Conservation (phyloP, 2,113 vertebrate species). For the Paradoxurus hermaphroditus region DNA sequence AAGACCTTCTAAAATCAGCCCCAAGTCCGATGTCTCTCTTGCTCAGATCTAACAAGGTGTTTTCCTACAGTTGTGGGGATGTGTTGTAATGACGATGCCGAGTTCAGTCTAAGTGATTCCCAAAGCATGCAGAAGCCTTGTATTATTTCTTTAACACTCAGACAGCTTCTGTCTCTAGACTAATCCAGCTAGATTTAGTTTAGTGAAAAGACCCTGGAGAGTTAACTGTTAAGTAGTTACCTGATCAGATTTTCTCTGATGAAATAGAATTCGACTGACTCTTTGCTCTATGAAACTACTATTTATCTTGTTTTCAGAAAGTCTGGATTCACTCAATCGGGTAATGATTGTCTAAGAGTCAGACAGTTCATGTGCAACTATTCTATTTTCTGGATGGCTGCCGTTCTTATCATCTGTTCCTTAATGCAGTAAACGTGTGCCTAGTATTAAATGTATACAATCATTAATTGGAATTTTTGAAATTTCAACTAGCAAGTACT, state of each 20-base stretch:
- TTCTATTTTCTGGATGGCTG: conserved; percentile 22
- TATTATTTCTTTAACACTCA: background rate
- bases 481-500: background rate
- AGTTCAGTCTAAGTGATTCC: background rate
- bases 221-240: background rate
- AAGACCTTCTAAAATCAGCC: background rate
- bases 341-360: background rate
- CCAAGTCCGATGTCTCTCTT: background rate
- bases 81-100: background rate
- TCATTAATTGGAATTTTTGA: background rate
- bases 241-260: background rate
- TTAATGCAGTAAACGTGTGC: background rate
- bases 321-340: background rate
- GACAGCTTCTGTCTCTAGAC: background rate
- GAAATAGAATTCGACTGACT: background rate
- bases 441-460: background rate
- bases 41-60: background rate
- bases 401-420: background rate
- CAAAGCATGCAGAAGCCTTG: background rate
- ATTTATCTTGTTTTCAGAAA: background rate
- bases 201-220: background rate
- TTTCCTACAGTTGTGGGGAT: background rate
- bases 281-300: background rate
- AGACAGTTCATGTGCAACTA: background rate
- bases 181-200: background rate